Base-by-base conservation (phyloP, 2,113 vertebrate genomes). In the Platysteira castanea region DNA sequence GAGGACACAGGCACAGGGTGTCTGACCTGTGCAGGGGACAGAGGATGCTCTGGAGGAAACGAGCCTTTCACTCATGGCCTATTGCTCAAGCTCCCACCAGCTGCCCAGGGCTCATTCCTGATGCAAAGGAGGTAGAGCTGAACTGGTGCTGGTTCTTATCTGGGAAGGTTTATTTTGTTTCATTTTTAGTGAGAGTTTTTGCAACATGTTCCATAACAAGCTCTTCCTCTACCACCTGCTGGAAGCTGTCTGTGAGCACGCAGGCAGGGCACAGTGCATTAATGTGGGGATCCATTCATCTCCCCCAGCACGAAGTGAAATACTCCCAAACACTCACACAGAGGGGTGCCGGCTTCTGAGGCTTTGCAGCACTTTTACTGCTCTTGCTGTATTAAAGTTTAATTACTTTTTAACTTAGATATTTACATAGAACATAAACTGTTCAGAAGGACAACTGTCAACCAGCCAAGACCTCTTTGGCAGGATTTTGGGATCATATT, bases 361-460 rank as follows among this genome's bases (percentile, higher is more conserved):
- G 46, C 70, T 75, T 4, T 82, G 80, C 82, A 47, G 69, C 10
- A 47, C 42, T 86, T 82, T 73, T 33, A 37, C 26, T 84, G n/a
- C 44, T 78, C 73, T 50, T 93, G 65, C 31, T 65, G 35, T 22
- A 89, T 86, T 93, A 28, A 96, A 97, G 69, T 95, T 79, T 75
- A 94, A 95, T 95, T 95, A 89, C 47, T 84, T 95, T 93, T 92
- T 53, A 95, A 89, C 80, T 94, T 86, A 44, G 90, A 69, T 91
- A 93, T 93, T 94, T 96, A 88, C 80, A 81, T 0, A 74, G 65
- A 78, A 86, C 71, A 89, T 56, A 87, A 93, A 90, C 76, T 3
- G 8, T 82, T 89, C 76, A 57, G 73, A 90, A 71, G 54, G 49
- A 57, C 69, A 90, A 84, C 69, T 84, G 69, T 65, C 86, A 93